Evolutionary conservation across 1,140 invertebrate species (phyloP).

Genomic region (Holcopasites calliopsidis): DNA sequence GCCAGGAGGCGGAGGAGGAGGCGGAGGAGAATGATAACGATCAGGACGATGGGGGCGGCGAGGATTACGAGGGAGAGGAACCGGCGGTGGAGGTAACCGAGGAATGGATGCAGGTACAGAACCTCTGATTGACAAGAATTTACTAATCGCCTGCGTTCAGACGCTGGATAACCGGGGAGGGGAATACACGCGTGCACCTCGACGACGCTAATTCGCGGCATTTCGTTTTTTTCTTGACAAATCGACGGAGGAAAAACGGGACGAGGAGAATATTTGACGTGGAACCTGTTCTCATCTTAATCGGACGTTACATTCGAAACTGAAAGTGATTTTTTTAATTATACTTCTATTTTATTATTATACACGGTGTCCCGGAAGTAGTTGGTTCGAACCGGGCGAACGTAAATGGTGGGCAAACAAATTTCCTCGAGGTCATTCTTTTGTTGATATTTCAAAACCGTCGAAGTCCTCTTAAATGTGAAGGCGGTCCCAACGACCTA

Average conservation of each 20-base stretch:
- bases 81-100: constrained; percentile 63
- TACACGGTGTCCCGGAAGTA: too few species aligned
- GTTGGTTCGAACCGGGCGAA: too few species aligned
- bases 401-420: too few species aligned
- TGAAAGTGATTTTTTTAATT: too few species aligned
- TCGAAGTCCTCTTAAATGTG: too few species aligned
- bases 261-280: neutral
- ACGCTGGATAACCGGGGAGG: neutral
- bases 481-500: too few species aligned
- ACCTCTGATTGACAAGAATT: neutral
- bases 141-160: constrained; percentile 16
- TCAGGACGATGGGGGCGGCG: constrained; percentile 27
- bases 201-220: neutral
- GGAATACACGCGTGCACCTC: neutral
- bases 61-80: constrained; percentile 51
- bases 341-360: too few species aligned
- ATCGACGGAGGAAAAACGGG: neutral
- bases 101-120: constrained; percentile 74
- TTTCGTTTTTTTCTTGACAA: neutral
- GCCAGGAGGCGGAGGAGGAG: constrained; percentile 21
- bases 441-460: too few species aligned
- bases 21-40: constrained; percentile 18
- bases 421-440: too few species aligned
- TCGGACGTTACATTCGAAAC: too few species aligned
- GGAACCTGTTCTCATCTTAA: too few species aligned